phyloP scores from a whole-genome alignment of 2,797 vertebrate species.

The Phoebastria nigripes region DNA sequence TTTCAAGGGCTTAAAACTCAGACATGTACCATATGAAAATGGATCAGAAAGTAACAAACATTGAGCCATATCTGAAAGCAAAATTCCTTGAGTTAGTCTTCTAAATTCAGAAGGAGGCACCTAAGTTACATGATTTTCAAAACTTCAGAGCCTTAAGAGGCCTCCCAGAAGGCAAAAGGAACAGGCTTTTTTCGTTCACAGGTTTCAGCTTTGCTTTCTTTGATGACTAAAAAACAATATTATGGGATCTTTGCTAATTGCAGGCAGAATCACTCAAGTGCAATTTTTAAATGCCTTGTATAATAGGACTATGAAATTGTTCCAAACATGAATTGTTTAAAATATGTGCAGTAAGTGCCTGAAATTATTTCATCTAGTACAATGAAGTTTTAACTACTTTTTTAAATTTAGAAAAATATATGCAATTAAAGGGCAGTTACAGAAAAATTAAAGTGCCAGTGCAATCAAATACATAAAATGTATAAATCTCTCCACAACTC shows the following conservation, averaged over 20 bases:
- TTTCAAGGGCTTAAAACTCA: neutral
- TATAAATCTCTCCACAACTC: conserved; percentile 19
- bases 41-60: neutral
- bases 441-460: conserved; percentile 63
- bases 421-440: conserved; percentile 75
- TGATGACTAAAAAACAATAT: neutral
- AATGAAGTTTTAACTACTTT: conserved; percentile 69
- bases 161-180: neutral
- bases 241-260: conserved; percentile 14
- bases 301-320: conserved; percentile 66
- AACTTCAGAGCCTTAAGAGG: neutral
- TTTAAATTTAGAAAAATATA: conserved; percentile 75
- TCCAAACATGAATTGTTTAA: conserved; percentile 66
- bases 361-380: conserved; percentile 52
- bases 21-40: neutral
- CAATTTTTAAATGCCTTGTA: conserved; percentile 53
- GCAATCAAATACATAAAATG: conserved; percentile 67
- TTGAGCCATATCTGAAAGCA: neutral
- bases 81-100: neutral
- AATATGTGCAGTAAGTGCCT: conserved; percentile 54
- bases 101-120: neutral
- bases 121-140: neutral
- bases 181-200: neutral
- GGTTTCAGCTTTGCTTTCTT: neutral
- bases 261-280: conserved; percentile 43